Conservation (phyloP, 2,113 vertebrate genomes). For the Pomatorhinus ruficollis region DNA sequence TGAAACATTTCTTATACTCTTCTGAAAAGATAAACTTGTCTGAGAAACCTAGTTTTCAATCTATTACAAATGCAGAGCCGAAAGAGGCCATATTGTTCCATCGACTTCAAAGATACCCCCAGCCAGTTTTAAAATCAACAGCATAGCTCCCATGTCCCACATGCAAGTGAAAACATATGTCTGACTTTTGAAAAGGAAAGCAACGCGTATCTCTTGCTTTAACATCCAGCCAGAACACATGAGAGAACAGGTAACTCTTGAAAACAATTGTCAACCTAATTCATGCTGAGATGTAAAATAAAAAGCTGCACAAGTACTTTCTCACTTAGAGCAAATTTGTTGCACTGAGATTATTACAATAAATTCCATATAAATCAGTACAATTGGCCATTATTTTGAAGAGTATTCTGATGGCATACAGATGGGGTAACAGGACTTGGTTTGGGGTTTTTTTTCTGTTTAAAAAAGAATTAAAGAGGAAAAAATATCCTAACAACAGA, state of each 20-base stretch:
- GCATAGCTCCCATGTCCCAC: not conserved
- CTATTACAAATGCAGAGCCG: not conserved
- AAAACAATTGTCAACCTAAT: slow-evolving; percentile 18
- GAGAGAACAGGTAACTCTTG: slow-evolving; percentile 10
- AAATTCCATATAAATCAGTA: slow-evolving; percentile 14
- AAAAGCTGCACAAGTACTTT: slow-evolving; percentile 6
- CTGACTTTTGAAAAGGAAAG: not conserved
- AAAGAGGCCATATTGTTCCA: not conserved
- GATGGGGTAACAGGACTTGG: not conserved
- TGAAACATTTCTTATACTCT: not conserved
- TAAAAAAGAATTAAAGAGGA: not conserved
- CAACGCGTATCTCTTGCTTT: not conserved
- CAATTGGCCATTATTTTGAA: slow-evolving; percentile 45
- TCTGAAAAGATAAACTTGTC: slow-evolving; percentile 4
- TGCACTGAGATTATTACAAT: not conserved
- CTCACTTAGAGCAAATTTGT: not conserved
- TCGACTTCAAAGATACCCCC: not conserved
- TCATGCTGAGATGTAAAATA: not conserved
- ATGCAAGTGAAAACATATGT: not conserved
- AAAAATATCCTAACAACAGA: not conserved
- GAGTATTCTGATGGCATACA: not conserved
- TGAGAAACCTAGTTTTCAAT: not conserved
- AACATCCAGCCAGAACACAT: not conserved
- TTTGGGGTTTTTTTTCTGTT: not conserved
- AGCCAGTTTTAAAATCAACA: not conserved